phyloP scores from a whole-genome alignment of 2,113 vertebrate species.

The Stercorarius parasiticus region DNA sequence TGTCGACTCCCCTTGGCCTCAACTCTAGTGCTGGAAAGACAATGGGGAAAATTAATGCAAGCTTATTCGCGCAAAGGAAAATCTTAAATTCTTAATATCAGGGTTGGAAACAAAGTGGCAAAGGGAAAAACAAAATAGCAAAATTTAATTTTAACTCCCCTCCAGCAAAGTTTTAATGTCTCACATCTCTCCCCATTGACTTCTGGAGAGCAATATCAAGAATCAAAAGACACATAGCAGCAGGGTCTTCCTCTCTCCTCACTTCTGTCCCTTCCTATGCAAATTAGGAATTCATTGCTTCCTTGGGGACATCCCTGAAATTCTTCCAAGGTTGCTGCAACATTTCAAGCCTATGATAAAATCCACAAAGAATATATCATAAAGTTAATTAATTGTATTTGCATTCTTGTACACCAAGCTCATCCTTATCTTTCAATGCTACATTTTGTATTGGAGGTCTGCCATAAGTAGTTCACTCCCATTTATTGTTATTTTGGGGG shows the following conservation, averaged over 20 bases:
- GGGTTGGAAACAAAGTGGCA: not conserved
- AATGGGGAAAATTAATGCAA: not conserved
- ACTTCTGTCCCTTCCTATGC: not conserved
- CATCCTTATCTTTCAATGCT: not conserved
- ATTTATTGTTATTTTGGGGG: not conserved
- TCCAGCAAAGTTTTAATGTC: not conserved
- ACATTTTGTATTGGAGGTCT: not conserved
- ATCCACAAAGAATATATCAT: not conserved
- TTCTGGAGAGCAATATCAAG: not conserved
- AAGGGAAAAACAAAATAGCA: not conserved
- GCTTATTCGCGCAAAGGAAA: not conserved
- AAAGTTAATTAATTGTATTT: not conserved
- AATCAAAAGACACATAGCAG: not conserved
- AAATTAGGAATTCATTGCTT: not conserved
- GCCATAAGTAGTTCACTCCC: not conserved
- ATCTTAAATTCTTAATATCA: not conserved
- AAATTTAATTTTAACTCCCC: not conserved
- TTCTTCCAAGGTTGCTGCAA: not conserved
- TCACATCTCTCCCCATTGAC: not conserved
- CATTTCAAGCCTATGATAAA: not conserved
- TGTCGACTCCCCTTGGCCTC: not conserved
- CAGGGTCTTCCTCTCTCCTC: not conserved
- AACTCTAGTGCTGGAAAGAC: not conserved
- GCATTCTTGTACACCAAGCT: not conserved
- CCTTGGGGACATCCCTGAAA: not conserved